Conservation (phyloP, 2,113 vertebrate genomes). For the Crotalus tigris region DNA sequence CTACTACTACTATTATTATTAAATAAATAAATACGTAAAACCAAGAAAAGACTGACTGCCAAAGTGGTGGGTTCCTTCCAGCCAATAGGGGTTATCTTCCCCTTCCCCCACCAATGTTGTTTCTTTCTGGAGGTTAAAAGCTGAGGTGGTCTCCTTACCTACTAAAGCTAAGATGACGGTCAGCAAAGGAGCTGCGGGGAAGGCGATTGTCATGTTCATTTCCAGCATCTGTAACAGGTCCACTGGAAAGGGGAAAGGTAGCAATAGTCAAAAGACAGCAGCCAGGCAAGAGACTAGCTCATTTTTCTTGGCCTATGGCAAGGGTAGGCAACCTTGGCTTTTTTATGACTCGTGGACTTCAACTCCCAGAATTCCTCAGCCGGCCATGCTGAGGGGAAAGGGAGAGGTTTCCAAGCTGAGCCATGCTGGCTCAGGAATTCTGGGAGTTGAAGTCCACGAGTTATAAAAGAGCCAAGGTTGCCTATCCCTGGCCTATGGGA, state of each 20-base stretch:
- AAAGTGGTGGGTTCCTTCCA: background rate
- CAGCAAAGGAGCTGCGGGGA: constrained; percentile 94
- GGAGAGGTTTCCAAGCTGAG: too few species aligned
- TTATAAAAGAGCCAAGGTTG: too few species aligned
- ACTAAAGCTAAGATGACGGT: constrained; percentile 97
- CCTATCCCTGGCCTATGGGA: background rate
- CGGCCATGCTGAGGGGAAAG: too few species aligned
- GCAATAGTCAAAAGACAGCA: background rate
- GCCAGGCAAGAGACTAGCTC: accelerated
- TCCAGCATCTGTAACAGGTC: constrained; percentile 98
- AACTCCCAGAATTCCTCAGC: too few species aligned
- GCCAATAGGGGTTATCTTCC: background rate
- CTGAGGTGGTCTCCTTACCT: constrained; percentile 72
- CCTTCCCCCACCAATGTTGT: background rate
- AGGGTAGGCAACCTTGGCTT: too few species aligned
- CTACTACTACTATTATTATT: too few species aligned
- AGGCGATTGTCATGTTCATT: constrained; percentile 99
- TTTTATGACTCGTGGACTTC: too few species aligned
- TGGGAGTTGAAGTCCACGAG: too few species aligned
- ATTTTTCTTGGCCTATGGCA: background rate
- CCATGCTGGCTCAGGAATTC: too few species aligned
- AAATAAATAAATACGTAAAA: background rate
- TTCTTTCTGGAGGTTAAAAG: background rate
- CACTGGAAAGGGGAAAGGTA: constrained; percentile 70
- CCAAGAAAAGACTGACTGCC: background rate